Base-by-base conservation (phyloP, 2,888 invertebrate genomes). In the Cheilosia grossa region DNA sequence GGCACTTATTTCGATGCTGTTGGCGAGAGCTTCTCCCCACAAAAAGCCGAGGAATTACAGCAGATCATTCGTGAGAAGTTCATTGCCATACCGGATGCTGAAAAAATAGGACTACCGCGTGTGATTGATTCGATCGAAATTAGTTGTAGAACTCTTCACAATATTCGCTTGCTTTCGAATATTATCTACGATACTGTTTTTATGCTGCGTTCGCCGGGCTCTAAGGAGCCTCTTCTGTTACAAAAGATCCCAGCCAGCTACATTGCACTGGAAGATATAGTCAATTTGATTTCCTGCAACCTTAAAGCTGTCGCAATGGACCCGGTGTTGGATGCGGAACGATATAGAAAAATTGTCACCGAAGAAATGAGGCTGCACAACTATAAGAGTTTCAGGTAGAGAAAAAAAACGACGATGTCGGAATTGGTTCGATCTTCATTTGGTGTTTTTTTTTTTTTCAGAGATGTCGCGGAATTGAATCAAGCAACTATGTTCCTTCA, bases 401-500 rank as follows among this genome's bases (percentile, higher is more conserved):
- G 10, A 10, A 33, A 4, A 7, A 70, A 33, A 3, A 19, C 0
- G 4, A 10, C 19, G 1, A 2, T n/a, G 4, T 21, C 17, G n/a
- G 21, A 13, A 2, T 40, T 33, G 4, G 58, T 42, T 21, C 2
- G 17, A 6, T 27, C 2, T 27, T 15, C 37, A 7, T 19, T 77
- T 47, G 27, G 7, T n/a, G 17, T 33, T 0, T 27, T 2, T 49
- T 33, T 0, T 27, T 2, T 49, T 56, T 40, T n/a, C 90, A 93
- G 98, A n/a, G 98, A 97, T 93, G 94, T 95, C 10, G 96, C 97
- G 0, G 99, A 99, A 91, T 91, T 99, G 66, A 97, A 97, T 89
- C 98, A 99, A 90, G 99, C 99, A 0, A 98, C 99, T 0, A 94
- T 98, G 90, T 99, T 99, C 92, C 93, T 99, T 1, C 99, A 99